Evolutionary conservation across 2,113 vertebrate genomes (phyloP).

Genomic region (Ictalurus furcatus): DNA sequence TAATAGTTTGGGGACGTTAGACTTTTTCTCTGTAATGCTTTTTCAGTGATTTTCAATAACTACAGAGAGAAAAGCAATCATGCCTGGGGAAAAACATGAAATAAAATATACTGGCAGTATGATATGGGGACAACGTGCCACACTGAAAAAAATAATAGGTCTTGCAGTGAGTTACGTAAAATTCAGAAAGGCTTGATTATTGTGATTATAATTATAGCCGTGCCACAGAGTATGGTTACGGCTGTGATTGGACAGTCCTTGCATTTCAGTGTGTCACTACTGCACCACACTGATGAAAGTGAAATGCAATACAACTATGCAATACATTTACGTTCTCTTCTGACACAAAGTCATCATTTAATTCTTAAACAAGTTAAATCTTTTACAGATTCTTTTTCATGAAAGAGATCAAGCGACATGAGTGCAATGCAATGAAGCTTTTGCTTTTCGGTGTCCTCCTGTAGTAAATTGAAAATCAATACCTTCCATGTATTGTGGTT

Average conservation of each 20-base stretch:
- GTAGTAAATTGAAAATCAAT: neutral
- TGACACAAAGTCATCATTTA: neutral
- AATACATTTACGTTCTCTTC: neutral
- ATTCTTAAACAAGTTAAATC: neutral
- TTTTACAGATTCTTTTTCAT: neutral
- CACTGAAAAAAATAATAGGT: neutral
- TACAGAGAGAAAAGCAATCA: neutral
- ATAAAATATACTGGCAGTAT: neutral
- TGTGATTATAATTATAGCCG: neutral
- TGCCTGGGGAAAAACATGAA: neutral
- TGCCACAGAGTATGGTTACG: neutral
- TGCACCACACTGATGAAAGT: neutral
- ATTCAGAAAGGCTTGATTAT: neutral
- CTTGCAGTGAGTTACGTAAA: neutral
- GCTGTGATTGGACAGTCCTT: neutral
- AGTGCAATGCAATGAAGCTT: neutral
- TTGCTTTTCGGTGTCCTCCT: neutral
- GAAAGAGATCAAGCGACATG: neutral
- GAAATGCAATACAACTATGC: neutral
- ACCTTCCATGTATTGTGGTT: neutral
- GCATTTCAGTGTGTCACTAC: neutral
- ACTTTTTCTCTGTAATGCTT: neutral
- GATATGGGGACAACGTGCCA: neutral
- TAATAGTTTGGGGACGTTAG: too few relatives aligned
- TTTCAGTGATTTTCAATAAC: neutral